Evolutionary conservation across 2,113 vertebrate genomes (phyloP).

Genomic region (Nothobranchius furzeri): DNA sequence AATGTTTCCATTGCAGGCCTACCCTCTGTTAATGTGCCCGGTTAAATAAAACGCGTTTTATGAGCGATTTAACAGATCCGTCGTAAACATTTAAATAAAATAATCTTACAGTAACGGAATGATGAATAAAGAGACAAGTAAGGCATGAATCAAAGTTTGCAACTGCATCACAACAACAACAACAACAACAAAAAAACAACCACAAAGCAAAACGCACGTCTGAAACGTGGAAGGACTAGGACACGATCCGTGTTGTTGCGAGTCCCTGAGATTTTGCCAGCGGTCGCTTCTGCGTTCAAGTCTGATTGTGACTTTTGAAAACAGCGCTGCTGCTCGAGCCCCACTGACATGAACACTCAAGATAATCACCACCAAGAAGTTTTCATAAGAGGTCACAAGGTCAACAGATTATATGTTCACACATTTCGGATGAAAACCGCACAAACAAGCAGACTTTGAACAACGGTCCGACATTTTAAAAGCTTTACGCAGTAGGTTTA

Average conservation of each 20-base stretch:
- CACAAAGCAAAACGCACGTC: slow-evolving; percentile 1
- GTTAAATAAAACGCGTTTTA: no score
- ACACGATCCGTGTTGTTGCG: slow-evolving; percentile 27
- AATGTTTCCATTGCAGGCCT: no score
- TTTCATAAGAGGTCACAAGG: slow-evolving; percentile 46
- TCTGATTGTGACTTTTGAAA: slow-evolving; percentile 31
- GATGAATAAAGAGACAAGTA: slow-evolving; percentile 1
- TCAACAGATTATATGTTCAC: slow-evolving; percentile 21
- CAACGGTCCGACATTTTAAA: slow-evolving; percentile 20
- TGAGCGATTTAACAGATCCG: no score
- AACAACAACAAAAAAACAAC: no score
- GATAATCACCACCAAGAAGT: neutral
- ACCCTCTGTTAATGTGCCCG: no score
- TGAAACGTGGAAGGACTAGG: slow-evolving; percentile 22
- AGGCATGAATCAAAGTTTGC: slow-evolving; percentile 6
- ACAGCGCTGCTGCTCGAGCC: slow-evolving; percentile 31
- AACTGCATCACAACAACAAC: neutral
- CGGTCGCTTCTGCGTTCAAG: slow-evolving; percentile 26
- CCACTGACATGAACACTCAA: slow-evolving; percentile 10
- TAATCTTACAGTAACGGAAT: neutral
- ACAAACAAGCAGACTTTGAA: slow-evolving; percentile 55
- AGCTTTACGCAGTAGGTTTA: slow-evolving; percentile 43
- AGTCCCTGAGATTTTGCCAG: slow-evolving; percentile 74
- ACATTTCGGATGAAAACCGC: slow-evolving; percentile 41
- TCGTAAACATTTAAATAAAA: neutral